phyloP scores from a whole-genome alignment of 2,888 invertebrate species.

The Leptopilina drosophilae region DNA sequence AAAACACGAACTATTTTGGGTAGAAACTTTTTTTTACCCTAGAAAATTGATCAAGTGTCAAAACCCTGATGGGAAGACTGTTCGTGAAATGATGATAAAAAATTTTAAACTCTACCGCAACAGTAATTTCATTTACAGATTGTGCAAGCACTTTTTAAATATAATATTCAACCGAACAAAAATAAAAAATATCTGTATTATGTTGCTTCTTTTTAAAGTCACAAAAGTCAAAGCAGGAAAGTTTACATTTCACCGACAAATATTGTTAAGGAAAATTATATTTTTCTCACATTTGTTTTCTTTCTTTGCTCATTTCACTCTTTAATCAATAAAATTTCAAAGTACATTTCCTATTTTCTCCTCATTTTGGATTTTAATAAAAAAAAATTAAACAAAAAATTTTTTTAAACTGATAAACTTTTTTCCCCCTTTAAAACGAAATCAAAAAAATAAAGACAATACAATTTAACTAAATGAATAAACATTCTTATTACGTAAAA shows the following conservation, averaged over 20 bases:
- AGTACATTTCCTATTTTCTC: too few species aligned
- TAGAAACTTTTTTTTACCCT: not conserved
- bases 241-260: not conserved
- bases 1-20: not conserved
- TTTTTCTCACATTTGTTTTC: not conserved
- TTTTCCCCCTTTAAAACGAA: too few species aligned
- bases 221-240: conserved; percentile 5
- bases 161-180: not conserved
- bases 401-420: too few species aligned
- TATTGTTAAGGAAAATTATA: not conserved
- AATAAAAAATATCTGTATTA: not conserved
- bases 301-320: not conserved
- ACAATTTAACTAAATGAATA: not conserved
- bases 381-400: too few species aligned
- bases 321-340: too few species aligned
- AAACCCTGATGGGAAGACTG: not conserved
- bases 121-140: not conserved
- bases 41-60: conserved; percentile 4
- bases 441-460: too few species aligned
- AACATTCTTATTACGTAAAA: not conserved
- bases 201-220: not conserved
- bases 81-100: conserved; percentile 11
- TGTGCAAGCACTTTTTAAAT: not conserved
- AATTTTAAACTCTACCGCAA: conserved; percentile 1
- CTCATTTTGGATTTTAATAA: too few species aligned